These are phyloP conservation scores for Morpho deidamia DNA, from an alignment of 2,888 invertebrate species.

Conservation along the genomic window DNA sequence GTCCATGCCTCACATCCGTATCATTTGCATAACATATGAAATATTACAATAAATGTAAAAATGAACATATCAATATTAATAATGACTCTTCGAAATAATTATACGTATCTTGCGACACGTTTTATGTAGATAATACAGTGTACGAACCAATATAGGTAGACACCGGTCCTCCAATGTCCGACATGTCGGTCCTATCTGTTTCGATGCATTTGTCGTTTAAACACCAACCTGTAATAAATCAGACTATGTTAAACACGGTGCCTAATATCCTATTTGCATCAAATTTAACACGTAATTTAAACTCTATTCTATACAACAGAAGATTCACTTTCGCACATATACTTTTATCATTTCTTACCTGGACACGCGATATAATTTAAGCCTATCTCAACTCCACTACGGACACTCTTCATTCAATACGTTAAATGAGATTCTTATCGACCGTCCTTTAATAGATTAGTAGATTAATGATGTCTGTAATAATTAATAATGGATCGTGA, in stretches of 20 bases:
- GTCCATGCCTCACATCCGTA: no score
- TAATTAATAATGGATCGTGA: conserved; percentile 78
- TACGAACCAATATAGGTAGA: conserved; percentile 55
- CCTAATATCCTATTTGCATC: conserved; percentile 32
- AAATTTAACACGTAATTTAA: conserved; percentile 18
- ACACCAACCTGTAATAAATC: conserved; percentile 79
- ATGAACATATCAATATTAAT: not conserved
- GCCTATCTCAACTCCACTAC: conserved; percentile 76
- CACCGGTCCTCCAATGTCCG: conserved; percentile 74
- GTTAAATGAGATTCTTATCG: conserved; percentile 79
- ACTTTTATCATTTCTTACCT: conserved; percentile 25
- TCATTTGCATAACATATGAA: no score
- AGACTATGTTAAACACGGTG: conserved; percentile 40
- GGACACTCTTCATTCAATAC: conserved; percentile 78
- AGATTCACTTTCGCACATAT: conserved; percentile 21
- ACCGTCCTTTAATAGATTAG: conserved; percentile 77
- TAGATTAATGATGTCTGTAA: conserved; percentile 79
- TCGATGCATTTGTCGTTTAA: conserved; percentile 79
- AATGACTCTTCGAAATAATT: conserved; percentile 9
- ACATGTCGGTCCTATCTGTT: conserved; percentile 78
- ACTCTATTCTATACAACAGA: conserved; percentile 22
- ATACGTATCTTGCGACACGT: conserved; percentile 41
- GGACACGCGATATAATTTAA: conserved; percentile 51
- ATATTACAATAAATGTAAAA: no score
- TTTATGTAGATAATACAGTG: conserved; percentile 38